These are phyloP conservation scores for Lasiurus borealis DNA, from an alignment of 2,113 vertebrate species.

Conservation along the genomic window DNA sequence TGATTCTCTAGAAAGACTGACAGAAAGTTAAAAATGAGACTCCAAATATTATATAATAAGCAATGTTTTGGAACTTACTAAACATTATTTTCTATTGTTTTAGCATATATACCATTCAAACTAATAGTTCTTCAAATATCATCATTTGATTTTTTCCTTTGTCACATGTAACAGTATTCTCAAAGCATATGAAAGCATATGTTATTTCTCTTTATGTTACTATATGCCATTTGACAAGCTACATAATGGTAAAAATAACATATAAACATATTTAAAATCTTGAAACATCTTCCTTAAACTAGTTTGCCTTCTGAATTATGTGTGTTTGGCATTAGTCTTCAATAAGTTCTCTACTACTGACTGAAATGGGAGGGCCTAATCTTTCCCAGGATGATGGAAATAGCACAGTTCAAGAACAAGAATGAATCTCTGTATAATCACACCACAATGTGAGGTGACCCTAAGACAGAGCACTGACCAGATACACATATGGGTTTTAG, in stretches of 20 bases:
- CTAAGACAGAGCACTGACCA: slow-evolving; percentile 86
- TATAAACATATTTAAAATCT: slow-evolving; percentile 58
- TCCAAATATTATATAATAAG: background rate
- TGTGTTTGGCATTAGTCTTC: slow-evolving; percentile 79
- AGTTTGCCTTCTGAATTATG: slow-evolving; percentile 71
- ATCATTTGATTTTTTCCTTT: slow-evolving; percentile 51
- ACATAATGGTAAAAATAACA: background rate
- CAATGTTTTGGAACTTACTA: slow-evolving; percentile 42
- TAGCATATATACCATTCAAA: slow-evolving; percentile 43
- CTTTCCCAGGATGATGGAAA: slow-evolving; percentile 85
- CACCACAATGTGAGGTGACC: slow-evolving; percentile 92
- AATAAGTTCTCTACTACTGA: slow-evolving; percentile 79
- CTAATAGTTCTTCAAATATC: slow-evolving; percentile 55
- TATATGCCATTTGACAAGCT: background rate
- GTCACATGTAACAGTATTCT: background rate
- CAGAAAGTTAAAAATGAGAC: slow-evolving; percentile 8
- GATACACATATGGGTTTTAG: slow-evolving; percentile 90
- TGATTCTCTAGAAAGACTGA: slow-evolving; percentile 27
- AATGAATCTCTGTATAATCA: slow-evolving; percentile 89
- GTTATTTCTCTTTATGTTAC: slow-evolving; percentile 59
- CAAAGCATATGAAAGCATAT: slow-evolving; percentile 5
- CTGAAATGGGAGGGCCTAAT: slow-evolving; percentile 82
- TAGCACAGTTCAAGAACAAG: slow-evolving; percentile 86
- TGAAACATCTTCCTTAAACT: slow-evolving; percentile 66
- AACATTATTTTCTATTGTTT: background rate